A percentile compares a stretch with the other conserved stretches of the same genome.
Evolutionary conservation across 2,797 vertebrate genomes (phyloP).

Genomic region (Parotocinclus haroldoi): DNA sequence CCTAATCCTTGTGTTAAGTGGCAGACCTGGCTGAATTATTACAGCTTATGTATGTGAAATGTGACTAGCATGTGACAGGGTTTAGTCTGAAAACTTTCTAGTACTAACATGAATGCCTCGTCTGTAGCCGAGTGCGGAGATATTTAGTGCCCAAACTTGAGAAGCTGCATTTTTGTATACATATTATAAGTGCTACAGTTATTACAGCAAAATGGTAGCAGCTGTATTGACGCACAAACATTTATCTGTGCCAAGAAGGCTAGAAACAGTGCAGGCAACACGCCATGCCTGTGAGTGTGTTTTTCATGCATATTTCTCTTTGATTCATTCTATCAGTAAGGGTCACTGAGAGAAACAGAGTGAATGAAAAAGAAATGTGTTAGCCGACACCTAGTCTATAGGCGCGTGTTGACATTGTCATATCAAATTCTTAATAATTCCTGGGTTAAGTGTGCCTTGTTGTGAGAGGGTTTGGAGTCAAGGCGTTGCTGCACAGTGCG

Average conservation of each 20-base stretch:
- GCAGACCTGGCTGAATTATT: constrained; percentile 24
- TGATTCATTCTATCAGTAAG: constrained; percentile 5
- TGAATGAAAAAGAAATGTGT: constrained; percentile 8
- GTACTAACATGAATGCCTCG: constrained; percentile 15
- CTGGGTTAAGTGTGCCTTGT: constrained; percentile 22
- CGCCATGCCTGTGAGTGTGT: constrained; percentile 1
- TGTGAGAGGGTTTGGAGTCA: constrained; percentile 10
- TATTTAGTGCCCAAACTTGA: constrained; percentile 4
- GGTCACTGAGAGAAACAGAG: not conserved
- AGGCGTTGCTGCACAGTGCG: constrained; percentile 8
- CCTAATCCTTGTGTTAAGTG: constrained; percentile 19
- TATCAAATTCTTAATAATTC: constrained; percentile 31
- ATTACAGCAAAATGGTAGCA: constrained; percentile 13
- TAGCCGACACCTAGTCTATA: constrained; percentile 7
- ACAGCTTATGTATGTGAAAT: constrained; percentile 30
- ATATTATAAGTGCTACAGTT: not conserved
- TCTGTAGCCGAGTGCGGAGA: too few species aligned
- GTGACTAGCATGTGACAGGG: constrained; percentile 28
- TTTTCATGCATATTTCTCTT: constrained; percentile 25
- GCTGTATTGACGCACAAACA: constrained; percentile 22
- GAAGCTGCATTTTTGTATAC: constrained; percentile 26
- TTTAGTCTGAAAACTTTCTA: constrained; percentile 23
- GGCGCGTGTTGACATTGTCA: constrained; percentile 4
- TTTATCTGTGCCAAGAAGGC: constrained; percentile 17
- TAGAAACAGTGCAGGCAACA: constrained; percentile 6